Conservation (phyloP, 1,140 invertebrate genomes). For the Trichomalopsis sarcophagae region DNA sequence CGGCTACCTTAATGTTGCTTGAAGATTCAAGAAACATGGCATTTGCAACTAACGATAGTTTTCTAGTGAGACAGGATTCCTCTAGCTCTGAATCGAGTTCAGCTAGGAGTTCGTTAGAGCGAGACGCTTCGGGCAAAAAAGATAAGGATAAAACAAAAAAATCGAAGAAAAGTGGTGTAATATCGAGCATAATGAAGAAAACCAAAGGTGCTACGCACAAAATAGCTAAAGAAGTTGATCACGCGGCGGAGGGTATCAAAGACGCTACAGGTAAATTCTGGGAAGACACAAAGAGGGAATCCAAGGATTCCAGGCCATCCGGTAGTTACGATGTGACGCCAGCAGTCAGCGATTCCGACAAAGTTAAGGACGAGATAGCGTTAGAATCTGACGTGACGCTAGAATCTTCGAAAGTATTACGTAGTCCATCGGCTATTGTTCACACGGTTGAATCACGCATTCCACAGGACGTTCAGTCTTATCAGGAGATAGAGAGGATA, state of each 20-base stretch:
- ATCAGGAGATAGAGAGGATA: conserved; percentile 29
- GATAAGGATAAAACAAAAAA: conserved; percentile 53
- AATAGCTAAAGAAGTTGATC: conserved; percentile 68
- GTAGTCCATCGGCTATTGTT: conserved; percentile 44
- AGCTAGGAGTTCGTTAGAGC: conserved; percentile 51
- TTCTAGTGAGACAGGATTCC: conserved; percentile 35
- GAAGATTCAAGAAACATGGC: conserved; percentile 52
- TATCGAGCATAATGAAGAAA: conserved; percentile 61
- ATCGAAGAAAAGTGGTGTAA: conserved; percentile 59
- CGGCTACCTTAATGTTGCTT: conserved; percentile 54
- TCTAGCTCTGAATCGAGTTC: conserved; percentile 49
- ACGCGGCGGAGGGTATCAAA: conserved; percentile 64
- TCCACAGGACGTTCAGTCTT: conserved; percentile 61
- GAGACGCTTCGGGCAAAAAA: conserved; percentile 50
- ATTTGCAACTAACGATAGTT: not conserved
- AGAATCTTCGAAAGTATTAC: conserved; percentile 55
- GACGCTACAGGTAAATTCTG: conserved; percentile 64
- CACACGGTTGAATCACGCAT: conserved; percentile 64
- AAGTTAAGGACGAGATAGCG: conserved; percentile 53
- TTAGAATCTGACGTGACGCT: conserved; percentile 57
- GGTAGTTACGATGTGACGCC: conserved; percentile 62
- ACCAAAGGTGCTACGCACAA: conserved; percentile 71
- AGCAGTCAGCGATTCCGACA: conserved; percentile 45
- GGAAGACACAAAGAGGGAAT: conserved; percentile 70
- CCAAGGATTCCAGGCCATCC: conserved; percentile 57